Percentiles rank a stretch among this genome's conserved stretches.
Conservation (phyloP, 2,888 invertebrate genomes). For the Dicyrtomina minuta region DNA sequence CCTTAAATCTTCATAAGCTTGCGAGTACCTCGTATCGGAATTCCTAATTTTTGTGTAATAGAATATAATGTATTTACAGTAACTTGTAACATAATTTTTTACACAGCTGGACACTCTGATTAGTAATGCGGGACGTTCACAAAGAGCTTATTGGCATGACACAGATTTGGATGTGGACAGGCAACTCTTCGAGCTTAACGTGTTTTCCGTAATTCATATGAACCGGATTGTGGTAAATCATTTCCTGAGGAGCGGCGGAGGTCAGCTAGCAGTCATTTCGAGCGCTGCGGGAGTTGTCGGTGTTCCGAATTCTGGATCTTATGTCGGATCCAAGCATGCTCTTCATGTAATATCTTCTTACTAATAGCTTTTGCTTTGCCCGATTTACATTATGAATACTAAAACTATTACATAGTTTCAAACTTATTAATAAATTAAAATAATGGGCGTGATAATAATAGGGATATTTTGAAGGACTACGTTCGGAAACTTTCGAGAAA, state of each 20-base stretch:
- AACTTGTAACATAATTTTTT: background rate
- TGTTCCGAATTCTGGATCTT: slow-evolving; percentile 68
- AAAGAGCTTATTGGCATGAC: slow-evolving; percentile 71
- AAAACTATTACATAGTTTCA: too few species aligned
- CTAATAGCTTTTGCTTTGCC: too few species aligned
- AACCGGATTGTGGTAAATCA: slow-evolving; percentile 69
- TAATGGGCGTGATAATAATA: slow-evolving; percentile 55
- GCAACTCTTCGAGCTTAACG: slow-evolving; percentile 70
- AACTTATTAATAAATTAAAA: too few species aligned
- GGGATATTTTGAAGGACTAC: slow-evolving; percentile 72
- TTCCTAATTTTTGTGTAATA: background rate
- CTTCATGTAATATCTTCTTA: slow-evolving; percentile 66
- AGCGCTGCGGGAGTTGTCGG: slow-evolving; percentile 72
- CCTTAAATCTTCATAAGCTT: background rate
- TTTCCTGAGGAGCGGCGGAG: slow-evolving; percentile 61
- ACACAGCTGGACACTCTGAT: slow-evolving; percentile 70
- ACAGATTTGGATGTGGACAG: slow-evolving; percentile 71
- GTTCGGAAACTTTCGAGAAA: slow-evolving; percentile 63
- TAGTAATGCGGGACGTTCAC: slow-evolving; percentile 79
- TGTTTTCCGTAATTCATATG: slow-evolving; percentile 70
- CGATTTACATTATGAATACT: too few species aligned
- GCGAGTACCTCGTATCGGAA: background rate
- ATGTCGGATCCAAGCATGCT: slow-evolving; percentile 75
- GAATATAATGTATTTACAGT: background rate
- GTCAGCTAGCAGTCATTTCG: slow-evolving; percentile 74